Base-by-base conservation (phyloP, 2,113 vertebrate genomes). In the Phyllostomus discolor region DNA sequence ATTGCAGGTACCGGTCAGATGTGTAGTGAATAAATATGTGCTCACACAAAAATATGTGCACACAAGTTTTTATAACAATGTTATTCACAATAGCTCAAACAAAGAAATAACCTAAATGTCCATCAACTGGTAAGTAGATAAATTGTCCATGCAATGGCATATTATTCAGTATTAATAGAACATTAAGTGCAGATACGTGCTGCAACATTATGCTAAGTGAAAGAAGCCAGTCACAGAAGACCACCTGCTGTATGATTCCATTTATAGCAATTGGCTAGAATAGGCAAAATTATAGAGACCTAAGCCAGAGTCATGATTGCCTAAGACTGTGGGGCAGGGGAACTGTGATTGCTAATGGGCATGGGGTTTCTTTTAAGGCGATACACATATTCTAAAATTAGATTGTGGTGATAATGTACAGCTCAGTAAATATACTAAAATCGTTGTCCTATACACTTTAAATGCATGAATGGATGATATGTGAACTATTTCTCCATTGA, bases 1-100 rank as follows among this genome's bases (percentile, higher is more conserved):
- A 90, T 80, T 82, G 96, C 93, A 52, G 67, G 14, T 92, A 52
- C 91, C 95, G 87, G 26, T 92, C 64, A 73, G 57, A 96, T 95
- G 88, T 83, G n/a, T 46, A 15, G 28, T 86, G 57, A 48, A 83
- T 88, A n/a, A 54, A 80, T 95, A 9, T 62, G 69, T 69, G 3
- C 86, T 76, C 12, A 83, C 69, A 48, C 35, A 67, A 69, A 76
- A 69, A 59, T 14, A 59, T 14, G 54, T 72, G 17, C 16, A 41
- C 16, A 26, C 7, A 0, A 28, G 31, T 93, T 11, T 88, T 95
- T 28, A 57, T 15, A 67, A 24, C 20, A 62, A 2, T 26, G 19
- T 70, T 88, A 69, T 69, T 69, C 3, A 9, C 66, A 79, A 88
- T 31, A 90, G 33, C 20, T 38, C 62, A 84, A 72, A 87, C 48